Conservation (phyloP, 2,113 vertebrate species). For the Ranitomeya variabilis region DNA sequence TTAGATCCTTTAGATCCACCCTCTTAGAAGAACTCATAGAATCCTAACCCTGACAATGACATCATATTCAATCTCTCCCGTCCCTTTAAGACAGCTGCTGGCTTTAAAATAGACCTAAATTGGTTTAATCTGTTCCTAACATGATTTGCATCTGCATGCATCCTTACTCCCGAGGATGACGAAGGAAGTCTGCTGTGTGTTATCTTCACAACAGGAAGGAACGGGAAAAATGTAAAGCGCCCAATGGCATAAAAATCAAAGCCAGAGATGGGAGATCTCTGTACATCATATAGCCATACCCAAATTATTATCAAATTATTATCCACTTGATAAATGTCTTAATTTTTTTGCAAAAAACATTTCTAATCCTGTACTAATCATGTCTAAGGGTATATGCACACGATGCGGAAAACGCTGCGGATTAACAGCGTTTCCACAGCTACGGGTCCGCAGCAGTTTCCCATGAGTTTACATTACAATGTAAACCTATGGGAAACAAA, state of each 20-base stretch:
- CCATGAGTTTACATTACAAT: too few relatives aligned
- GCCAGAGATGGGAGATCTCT: too few relatives aligned
- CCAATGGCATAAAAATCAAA: neutral
- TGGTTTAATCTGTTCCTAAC: neutral
- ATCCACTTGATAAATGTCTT: too few relatives aligned
- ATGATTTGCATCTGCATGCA: neutral
- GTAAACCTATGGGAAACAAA: too few relatives aligned
- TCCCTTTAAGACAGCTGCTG: neutral
- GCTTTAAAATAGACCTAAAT: neutral
- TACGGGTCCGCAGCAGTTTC: too few relatives aligned
- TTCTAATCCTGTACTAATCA: too few relatives aligned
- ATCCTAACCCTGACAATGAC: neutral
- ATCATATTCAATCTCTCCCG: neutral
- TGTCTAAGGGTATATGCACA: too few relatives aligned
- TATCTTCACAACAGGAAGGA: neutral
- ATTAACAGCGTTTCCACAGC: too few relatives aligned
- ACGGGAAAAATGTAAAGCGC: neutral
- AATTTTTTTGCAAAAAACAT: too few relatives aligned
- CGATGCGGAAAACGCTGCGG: too few relatives aligned
- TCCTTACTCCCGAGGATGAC: neutral
- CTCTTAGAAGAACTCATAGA: neutral
- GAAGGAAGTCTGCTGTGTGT: neutral
- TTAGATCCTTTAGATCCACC: neutral
- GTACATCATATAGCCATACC: too few relatives aligned
- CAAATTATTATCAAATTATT: too few relatives aligned